phyloP scores from a whole-genome alignment of 2,113 vertebrate genomes.

The Tyto alba region DNA sequence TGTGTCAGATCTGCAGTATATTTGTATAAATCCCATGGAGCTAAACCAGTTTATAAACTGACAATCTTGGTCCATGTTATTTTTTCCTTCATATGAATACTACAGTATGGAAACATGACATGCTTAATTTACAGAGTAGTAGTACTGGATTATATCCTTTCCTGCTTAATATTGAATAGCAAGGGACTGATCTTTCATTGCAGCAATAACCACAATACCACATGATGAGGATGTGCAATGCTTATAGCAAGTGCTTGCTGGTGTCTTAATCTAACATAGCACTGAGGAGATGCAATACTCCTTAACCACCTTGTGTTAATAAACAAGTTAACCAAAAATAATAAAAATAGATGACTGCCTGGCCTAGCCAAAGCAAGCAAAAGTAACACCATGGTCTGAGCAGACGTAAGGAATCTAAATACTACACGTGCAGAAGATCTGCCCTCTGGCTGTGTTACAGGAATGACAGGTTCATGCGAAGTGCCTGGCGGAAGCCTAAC shows the following conservation, averaged over 20 bases:
- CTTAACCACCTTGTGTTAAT: not conserved
- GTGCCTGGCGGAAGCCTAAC: not conserved
- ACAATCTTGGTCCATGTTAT: not conserved
- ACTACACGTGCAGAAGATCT: accelerated
- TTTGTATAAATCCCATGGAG: not conserved
- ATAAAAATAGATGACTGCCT: not conserved
- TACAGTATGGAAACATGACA: not conserved
- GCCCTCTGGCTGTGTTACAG: not conserved
- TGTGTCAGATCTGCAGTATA: not conserved
- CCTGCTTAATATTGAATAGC: not conserved
- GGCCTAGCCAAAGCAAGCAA: not conserved
- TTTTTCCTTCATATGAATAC: not conserved
- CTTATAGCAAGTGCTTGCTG: not conserved
- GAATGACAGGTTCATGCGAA: accelerated
- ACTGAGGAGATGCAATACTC: not conserved
- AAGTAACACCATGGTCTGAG: not conserved
- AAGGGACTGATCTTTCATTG: not conserved
- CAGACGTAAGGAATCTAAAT: not conserved
- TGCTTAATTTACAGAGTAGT: not conserved
- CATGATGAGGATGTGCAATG: not conserved
- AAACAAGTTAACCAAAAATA: not conserved
- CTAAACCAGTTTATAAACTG: not conserved
- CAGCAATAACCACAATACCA: not conserved
- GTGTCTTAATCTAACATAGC: not conserved
- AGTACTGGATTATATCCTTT: not conserved